phyloP scores from a whole-genome alignment of 2,888 invertebrate genomes.

The Aspidiotus destructor region DNA sequence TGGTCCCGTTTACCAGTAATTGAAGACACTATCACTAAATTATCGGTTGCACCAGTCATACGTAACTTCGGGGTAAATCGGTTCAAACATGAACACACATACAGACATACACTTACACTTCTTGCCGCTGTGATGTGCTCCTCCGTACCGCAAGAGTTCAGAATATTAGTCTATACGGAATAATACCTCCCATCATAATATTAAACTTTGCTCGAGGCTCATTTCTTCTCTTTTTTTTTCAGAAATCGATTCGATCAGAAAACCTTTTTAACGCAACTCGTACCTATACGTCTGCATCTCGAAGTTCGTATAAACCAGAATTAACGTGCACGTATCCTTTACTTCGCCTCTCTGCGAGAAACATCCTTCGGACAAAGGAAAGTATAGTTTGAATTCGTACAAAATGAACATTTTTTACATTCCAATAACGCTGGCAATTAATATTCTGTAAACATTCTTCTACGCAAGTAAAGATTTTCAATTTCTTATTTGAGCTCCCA shows the following conservation, averaged over 20 bases:
- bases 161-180: neutral
- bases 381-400: neutral
- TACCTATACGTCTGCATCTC: neutral
- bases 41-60: slow-evolving; percentile 30
- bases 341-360: neutral
- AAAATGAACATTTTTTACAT: neutral
- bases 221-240: slow-evolving; percentile 11
- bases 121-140: neutral
- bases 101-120: neutral
- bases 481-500: no score
- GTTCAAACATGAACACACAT: slow-evolving; percentile 3
- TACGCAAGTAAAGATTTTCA: no score
- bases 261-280: slow-evolving; percentile 6
- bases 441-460: neutral
- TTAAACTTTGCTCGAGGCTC: slow-evolving; percentile 26
- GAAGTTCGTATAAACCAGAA: neutral
- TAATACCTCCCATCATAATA: slow-evolving; percentile 24
- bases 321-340: neutral
- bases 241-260: slow-evolving; percentile 26
- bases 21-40: slow-evolving; percentile 30
- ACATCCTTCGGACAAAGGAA: neutral
- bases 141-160: slow-evolving; percentile 12
- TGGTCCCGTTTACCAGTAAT: slow-evolving; percentile 29
- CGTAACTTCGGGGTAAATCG: slow-evolving; percentile 27
- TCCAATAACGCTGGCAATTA: neutral